Base-by-base conservation (phyloP, 2,113 vertebrate species). In the Leucopsar rothschildi region DNA sequence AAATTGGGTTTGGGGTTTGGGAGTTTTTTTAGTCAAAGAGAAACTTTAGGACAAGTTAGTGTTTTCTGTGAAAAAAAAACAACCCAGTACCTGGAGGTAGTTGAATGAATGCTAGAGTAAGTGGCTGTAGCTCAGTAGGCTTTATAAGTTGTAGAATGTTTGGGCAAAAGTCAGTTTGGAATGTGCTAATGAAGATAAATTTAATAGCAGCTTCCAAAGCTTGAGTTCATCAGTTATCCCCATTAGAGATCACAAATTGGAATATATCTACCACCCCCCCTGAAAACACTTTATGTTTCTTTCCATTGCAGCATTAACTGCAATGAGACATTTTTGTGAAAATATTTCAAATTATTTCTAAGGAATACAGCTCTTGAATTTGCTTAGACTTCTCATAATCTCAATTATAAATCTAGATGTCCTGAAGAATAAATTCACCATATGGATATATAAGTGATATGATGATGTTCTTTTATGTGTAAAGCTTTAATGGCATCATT, bases 171-270 rank as follows among this genome's bases (percentile, higher is more conserved):
- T 69, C 59, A 75, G 37, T 88, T 86, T 70, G 65, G 85, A 95
- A 96, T 83, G 65, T 81, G 29, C 45, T 92, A 85, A 50, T 65
- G 52, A 72, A 92, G 91, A 88, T 77, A 93, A 76, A 88, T 37
- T 27, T 40, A 56, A 52, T 11, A n/a, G 70, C 85, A 55, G 79
- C 27, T 95, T 95, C 70, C 76, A 75, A 69, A 87, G 24, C 27
- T 45, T 31, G 37, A 63, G 27, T 88, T 83, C 44, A 57, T 91
- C 9, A 3, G 6, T 90, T 77, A 47, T 61, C 65, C 45, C 28
- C 19, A 42, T 50, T 65, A 72, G 40, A 82, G 31, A 24, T 52
- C 50, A 79, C 33, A 56, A 76, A 72, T 18, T 69, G n/a, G 40
- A 83, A 94, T 35, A 83, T 50, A 63, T 7, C 42, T 69, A 39